Base-by-base conservation (phyloP, 2,888 invertebrate species). In the Zele albiditarsus region DNA sequence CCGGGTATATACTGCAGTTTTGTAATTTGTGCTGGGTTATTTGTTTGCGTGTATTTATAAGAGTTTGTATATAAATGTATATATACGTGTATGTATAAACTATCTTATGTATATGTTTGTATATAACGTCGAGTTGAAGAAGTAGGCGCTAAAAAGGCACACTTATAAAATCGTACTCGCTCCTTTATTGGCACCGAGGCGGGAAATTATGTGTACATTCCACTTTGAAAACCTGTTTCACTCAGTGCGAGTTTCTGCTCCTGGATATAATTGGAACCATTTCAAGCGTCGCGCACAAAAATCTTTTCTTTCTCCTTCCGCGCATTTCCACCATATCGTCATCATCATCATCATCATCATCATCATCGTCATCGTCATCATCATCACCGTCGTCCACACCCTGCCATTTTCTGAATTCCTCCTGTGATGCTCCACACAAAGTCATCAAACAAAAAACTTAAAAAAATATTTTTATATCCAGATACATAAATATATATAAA, bases 171-270 rank as follows among this genome's bases (percentile, higher is more conserved):
- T 85, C 82, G 84, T 84, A 83, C 80, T 78, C 80, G 84, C 85
- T 84, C 84, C 84, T 87, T 86, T 86, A 87, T 85, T 85, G 86
- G 86, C 81, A 81, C 78, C 81, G 80, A 82, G 83, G 82, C 82
- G 85, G 85, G 82, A 88, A 87, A 88, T 87, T 85, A 87, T 86
- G 85, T 85, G 85, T 84, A 84, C 87, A 87, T 87, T 87, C 86
- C 87, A 80, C 80, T 80, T 63, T 46, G 53, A 82, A 83, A 87
- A 87, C 87, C 87, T 85, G 87, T 87, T 88, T 85, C 84, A 82
- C 80, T 57, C 14, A 38, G 38, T 67, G n/a, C 77, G 79, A 83
- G 82, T 85, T 84, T 84, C 86, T 86, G 38, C 49, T 33, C 53
- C 66, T 75, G 46, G 67, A 79, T 82, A 80, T 87, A 88, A 87